Evolutionary conservation across 2,797 vertebrate species (phyloP).

Genomic region (Ctenopoma kingsleyae): DNA sequence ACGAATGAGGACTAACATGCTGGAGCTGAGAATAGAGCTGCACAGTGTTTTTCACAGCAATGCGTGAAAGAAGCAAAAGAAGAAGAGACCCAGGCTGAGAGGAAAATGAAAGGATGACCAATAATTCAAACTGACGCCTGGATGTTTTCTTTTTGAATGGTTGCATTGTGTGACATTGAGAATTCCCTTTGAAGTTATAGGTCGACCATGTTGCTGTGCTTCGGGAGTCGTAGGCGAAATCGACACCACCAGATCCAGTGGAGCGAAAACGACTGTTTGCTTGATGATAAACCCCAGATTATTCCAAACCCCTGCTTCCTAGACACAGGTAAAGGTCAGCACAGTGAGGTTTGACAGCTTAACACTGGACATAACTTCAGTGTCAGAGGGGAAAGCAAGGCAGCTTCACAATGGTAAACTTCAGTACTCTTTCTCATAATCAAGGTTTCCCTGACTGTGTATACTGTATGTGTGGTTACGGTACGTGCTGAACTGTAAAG

Average conservation of each 20-base stretch:
- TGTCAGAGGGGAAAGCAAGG: background rate
- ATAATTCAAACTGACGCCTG: constrained; percentile 1
- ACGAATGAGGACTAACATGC: constrained; percentile 14
- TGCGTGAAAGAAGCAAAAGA: constrained; percentile 9
- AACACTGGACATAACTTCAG: background rate
- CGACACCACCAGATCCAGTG: constrained; percentile 55
- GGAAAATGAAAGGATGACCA: constrained; percentile 17
- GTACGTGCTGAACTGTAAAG: background rate
- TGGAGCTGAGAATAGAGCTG: constrained; percentile 16
- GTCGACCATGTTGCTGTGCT: constrained; percentile 78
- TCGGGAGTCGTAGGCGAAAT: constrained; percentile 70
- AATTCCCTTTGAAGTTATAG: constrained; percentile 14
- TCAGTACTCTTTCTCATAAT: background rate
- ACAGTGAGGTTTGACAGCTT: background rate
- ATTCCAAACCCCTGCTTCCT: constrained; percentile 66
- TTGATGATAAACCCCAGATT: constrained; percentile 62
- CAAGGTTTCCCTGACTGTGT: background rate
- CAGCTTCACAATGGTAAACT: background rate
- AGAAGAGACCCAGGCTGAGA: constrained; percentile 6
- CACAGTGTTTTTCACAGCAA: constrained; percentile 20
- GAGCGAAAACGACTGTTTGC: constrained; percentile 72
- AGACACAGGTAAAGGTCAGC: constrained; percentile 77
- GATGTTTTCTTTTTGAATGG: constrained; percentile 17
- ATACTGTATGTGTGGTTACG: background rate
- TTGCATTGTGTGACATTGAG: constrained; percentile 26